phyloP scores from a whole-genome alignment of 1,140 invertebrate species.

The Caerostris extrusa region DNA sequence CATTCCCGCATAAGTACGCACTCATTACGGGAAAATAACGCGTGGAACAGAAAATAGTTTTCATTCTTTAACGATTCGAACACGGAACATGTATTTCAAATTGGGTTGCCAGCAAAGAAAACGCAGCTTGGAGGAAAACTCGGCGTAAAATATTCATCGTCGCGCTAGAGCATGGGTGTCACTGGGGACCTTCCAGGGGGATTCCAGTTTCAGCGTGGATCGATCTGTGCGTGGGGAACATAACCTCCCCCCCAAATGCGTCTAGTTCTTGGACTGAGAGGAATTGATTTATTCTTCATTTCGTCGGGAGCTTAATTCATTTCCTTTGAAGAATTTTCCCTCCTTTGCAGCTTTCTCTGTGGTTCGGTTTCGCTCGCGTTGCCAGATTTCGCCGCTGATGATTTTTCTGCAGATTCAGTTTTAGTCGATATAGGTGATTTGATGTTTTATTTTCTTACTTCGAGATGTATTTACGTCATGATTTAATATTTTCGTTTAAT shows the following conservation, averaged over 20 bases:
- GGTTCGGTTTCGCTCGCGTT: not conserved
- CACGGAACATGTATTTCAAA: not conserved
- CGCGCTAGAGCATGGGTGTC: not conserved
- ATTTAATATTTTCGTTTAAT: too few species aligned
- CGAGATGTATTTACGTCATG: too few species aligned
- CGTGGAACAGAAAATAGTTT: not conserved
- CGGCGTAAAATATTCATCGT: not conserved
- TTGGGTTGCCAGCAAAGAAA: too few species aligned
- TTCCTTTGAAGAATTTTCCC: not conserved
- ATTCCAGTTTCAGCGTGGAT: not conserved
- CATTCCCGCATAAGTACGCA: not conserved
- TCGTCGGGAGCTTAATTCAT: not conserved
- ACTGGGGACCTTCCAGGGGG: not conserved
- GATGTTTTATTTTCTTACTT: too few species aligned
- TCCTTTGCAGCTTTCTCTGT: not conserved
- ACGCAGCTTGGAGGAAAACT: not conserved
- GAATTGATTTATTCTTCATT: constrained; percentile 12
- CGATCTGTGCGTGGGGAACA: not conserved
- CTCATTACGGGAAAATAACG: not conserved
- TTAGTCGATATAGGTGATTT: too few species aligned
- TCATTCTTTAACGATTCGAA: not conserved
- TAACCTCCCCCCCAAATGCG: too few species aligned
- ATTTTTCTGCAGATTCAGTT: too few species aligned
- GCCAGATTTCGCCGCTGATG: too few species aligned
- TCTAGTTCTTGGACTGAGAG: not conserved